Base-by-base conservation (phyloP, 2,113 vertebrate species). In the Tetrao urogallus region DNA sequence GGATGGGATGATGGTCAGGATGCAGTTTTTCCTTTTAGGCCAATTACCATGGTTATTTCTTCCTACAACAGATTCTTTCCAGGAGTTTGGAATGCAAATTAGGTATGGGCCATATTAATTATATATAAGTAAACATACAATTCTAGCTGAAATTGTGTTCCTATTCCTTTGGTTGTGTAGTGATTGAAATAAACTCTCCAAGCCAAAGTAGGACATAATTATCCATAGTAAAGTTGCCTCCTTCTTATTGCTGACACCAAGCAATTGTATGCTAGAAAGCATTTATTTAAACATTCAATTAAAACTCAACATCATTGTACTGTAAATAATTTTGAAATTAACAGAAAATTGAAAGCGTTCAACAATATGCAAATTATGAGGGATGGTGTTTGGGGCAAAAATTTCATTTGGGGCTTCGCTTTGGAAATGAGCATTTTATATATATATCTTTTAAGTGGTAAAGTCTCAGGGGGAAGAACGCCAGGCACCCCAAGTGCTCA, bases 401-500 rank as follows among this genome's bases (percentile, higher is more conserved):
- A 71, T 94, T 93, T 77, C 40, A 67, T 89, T 2, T 89, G 65
- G 30, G 76, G 65, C 69, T 61, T 88, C 77, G 21, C 76, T 91
- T 75, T 90, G 69, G 69, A 83, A 90, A 91, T 67, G 54, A 90
- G 9, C 16, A 4, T 64, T 92, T 95, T 27, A 27, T 40, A 42
- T 40, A 42, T 77, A 6, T 28, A 28, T 65, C 69, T 88, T 91
- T 45, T 79, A 69, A 91, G 63, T 50, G 90, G 12, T 54, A 76
- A 43, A 86, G 72, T 78, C 94, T 93, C 88, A 65, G 66, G 80
- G 91, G 91, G 61, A 81, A 61, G 73, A 74, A 50, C 80, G 54
- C 94, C 82, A 89, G 94, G 91, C 82, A 74, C 76, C 85, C 69
- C 93, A 92, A 80, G 69, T 93, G 85, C 82, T 70, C 78, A 73